phyloP scores from a whole-genome alignment of 2,888 invertebrate genomes.

The Eupeodes latifasciatus region DNA sequence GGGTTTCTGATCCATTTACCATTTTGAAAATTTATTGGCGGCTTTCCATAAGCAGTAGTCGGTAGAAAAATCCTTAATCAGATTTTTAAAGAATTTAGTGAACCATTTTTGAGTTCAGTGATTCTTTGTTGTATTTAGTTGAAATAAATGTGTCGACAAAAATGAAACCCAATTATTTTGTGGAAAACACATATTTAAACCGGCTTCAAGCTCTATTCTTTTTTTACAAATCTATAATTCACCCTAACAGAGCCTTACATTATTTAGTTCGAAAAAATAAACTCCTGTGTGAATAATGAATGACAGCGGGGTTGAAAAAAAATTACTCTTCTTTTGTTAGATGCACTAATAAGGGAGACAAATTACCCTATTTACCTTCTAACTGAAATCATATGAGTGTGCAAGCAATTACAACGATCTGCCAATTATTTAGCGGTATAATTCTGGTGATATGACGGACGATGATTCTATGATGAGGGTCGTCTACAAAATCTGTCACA shows the following conservation, averaged over 20 bases:
- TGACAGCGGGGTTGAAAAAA: constrained; percentile 49
- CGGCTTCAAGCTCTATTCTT: not conserved
- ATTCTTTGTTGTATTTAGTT: too few relatives aligned
- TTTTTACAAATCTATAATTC: not conserved
- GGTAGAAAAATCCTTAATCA: too few relatives aligned
- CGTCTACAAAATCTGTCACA: constrained; percentile 52
- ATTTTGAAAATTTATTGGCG: too few relatives aligned
- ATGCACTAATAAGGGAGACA: constrained; percentile 72
- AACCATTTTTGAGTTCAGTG: too few relatives aligned
- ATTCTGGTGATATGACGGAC: constrained; percentile 42
- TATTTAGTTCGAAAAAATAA: not conserved
- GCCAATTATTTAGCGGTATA: constrained; percentile 73
- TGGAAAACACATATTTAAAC: too few relatives aligned
- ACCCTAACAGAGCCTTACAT: not conserved
- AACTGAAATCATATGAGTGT: constrained; percentile 74
- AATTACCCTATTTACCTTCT: constrained; percentile 75
- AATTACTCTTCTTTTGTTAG: constrained; percentile 64
- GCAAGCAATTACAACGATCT: constrained; percentile 75
- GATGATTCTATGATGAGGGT: constrained; percentile 59
- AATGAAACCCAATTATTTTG: too few relatives aligned
- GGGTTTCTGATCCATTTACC: too few relatives aligned
- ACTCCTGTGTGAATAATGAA: constrained; percentile 51
- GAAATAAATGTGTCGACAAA: too few relatives aligned
- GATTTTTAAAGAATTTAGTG: too few relatives aligned
- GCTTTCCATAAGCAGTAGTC: too few relatives aligned